Evolutionary conservation across 64 coral and sea anemone species (phyloP).

Genomic region (Acropora tenuis): DNA sequence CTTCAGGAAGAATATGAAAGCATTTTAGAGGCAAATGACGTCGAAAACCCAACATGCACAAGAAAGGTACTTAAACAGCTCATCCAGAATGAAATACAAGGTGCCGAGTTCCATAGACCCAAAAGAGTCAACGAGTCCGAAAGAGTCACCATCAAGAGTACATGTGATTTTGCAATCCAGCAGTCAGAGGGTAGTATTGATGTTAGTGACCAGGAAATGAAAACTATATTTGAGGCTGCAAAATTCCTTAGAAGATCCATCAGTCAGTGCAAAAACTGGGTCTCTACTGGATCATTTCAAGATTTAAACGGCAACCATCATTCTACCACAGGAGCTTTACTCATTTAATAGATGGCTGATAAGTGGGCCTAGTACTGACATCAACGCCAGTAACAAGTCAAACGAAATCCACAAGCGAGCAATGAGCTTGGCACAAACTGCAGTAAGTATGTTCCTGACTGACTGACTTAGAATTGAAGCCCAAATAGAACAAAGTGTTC

Average conservation of each 20-base stretch:
- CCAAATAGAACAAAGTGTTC: no score
- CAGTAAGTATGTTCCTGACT: neutral
- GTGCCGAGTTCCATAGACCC: constrained; percentile 56
- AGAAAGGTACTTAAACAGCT: constrained; percentile 64
- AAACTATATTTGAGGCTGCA: constrained; percentile 54
- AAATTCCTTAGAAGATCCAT: constrained; percentile 46
- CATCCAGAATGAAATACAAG: constrained; percentile 37
- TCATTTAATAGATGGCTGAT: constrained; percentile 55
- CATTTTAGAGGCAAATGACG: constrained; percentile 56
- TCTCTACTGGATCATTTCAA: constrained; percentile 51
- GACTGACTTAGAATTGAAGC: constrained; percentile 7
- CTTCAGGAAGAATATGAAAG: constrained; percentile 36
- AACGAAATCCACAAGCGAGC: constrained; percentile 8
- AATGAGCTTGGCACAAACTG: constrained; percentile 26
- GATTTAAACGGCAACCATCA: constrained; percentile 28
- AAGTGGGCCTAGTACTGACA: neutral
- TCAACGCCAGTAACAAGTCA: constrained; percentile 20
- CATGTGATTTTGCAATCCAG: constrained; percentile 26
- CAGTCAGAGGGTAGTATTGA: constrained; percentile 27
- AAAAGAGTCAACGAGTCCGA: constrained; percentile 55
- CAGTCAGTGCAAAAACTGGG: constrained; percentile 39
- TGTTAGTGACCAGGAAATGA: constrained; percentile 27
- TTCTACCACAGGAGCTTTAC: constrained; percentile 41
- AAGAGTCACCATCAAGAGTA: constrained; percentile 46
- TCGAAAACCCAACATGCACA: constrained; percentile 25